phyloP scores from a whole-genome alignment of 2,797 vertebrate species.

The Chanos chanos region DNA sequence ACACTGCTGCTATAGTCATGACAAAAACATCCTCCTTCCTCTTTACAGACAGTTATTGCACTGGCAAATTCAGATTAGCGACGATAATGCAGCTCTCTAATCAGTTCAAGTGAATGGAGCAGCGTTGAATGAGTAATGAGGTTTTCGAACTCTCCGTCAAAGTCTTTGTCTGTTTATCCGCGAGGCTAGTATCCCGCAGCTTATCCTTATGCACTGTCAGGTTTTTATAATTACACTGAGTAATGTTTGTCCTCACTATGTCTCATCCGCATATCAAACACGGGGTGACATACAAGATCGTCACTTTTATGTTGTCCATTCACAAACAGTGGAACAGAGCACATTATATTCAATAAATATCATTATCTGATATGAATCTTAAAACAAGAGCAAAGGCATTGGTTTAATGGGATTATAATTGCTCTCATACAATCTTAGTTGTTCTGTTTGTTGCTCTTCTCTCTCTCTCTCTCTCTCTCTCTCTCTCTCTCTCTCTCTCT shows the following conservation, averaged over 20 bases:
- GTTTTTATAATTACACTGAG: too few species aligned
- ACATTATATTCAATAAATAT: background rate
- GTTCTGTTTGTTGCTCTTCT: too few species aligned
- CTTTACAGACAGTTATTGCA: background rate
- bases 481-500: too few species aligned
- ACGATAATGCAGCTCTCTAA: background rate
- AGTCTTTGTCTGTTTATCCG: conserved; percentile 7
- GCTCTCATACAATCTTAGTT: too few species aligned
- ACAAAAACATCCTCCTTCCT: conserved; percentile 4
- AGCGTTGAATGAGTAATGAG: conserved; percentile 21
- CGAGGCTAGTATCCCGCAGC: background rate
- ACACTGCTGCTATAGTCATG: conserved; percentile 25
- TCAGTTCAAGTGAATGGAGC: background rate
- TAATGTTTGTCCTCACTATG: too few species aligned
- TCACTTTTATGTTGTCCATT: too few species aligned
- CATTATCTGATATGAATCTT: background rate
- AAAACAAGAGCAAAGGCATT: background rate
- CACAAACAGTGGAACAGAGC: too few species aligned
- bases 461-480: too few species aligned
- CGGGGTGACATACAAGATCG: too few species aligned
- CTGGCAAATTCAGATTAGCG: conserved; percentile 24
- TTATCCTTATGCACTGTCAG: background rate
- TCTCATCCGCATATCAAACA: too few species aligned
- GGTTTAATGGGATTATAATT: too few species aligned
- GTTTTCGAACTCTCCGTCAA: background rate